These are phyloP conservation scores for Pristiophorus japonicus DNA, from an alignment of 2,113 vertebrate species.

Conservation along the genomic window DNA sequence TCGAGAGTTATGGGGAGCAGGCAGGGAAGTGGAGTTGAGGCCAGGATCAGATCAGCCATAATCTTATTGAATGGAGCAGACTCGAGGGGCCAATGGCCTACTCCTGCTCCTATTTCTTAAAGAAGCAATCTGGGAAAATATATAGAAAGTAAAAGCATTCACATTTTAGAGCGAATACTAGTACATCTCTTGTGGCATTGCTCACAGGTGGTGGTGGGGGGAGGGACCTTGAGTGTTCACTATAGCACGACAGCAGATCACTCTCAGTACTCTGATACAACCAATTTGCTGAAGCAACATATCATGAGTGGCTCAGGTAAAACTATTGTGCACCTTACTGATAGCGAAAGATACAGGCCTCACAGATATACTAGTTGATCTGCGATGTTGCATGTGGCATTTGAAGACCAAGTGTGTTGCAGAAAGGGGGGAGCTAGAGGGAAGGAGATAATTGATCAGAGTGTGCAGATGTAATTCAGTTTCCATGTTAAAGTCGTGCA, in stretches of 20 bases:
- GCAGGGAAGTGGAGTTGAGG: no score
- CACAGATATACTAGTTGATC: not conserved
- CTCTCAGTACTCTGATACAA: not conserved
- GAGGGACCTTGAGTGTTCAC: not conserved
- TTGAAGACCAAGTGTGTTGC: not conserved
- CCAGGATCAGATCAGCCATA: no score
- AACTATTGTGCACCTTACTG: no score
- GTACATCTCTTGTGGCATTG: not conserved
- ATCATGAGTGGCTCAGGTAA: not conserved
- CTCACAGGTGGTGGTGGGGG: not conserved
- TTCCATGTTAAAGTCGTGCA: not conserved
- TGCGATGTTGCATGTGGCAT: not conserved
- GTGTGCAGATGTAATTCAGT: not conserved
- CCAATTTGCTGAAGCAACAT: not conserved
- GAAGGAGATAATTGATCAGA: not conserved
- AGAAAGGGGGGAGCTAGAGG: not conserved
- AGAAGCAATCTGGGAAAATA: no score
- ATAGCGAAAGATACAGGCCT: not conserved
- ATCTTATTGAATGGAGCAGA: no score
- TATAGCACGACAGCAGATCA: not conserved
- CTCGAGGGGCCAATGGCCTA: no score
- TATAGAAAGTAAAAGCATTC: not conserved
- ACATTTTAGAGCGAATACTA: not conserved
- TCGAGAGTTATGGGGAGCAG: no score
- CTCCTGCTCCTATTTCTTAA: no score